Conservation (phyloP, 2,888 invertebrate species). For the Cacoxenus indagator region DNA sequence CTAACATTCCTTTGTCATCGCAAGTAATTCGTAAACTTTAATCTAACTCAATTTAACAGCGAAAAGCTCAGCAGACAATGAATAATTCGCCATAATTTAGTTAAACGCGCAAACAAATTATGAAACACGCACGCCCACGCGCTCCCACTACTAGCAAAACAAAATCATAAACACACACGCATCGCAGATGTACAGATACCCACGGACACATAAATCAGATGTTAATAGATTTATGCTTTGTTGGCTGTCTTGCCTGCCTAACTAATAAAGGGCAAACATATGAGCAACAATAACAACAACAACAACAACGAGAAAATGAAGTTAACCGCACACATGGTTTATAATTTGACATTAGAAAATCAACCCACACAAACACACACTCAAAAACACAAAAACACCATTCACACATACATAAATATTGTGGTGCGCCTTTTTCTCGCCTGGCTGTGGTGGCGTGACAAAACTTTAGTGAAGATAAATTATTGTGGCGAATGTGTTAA, state of each 20-base stretch:
- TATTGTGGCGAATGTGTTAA: neutral
- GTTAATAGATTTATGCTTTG: neutral
- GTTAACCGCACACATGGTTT: no score
- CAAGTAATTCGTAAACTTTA: neutral
- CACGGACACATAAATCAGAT: neutral
- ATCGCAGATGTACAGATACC: neutral
- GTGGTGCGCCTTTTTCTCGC: no score
- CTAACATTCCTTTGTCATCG: neutral
- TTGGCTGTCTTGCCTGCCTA: neutral
- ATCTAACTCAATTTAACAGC: neutral
- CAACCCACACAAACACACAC: no score
- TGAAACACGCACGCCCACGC: slow-evolving; percentile 23
- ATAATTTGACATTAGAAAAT: no score
- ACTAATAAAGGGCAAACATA: slow-evolving; percentile 6
- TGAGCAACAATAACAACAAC: slow-evolving; percentile 28
- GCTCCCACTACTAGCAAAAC: neutral
- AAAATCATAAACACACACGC: neutral
- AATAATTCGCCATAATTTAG: slow-evolving; percentile 8
- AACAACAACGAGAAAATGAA: slow-evolving; percentile 17
- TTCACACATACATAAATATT: no score
- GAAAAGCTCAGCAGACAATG: slow-evolving; percentile 4
- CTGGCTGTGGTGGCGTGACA: neutral
- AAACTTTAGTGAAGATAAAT: neutral
- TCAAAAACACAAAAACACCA: no score
- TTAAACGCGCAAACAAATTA: neutral